Percentiles rank a stretch among this genome's conserved stretches.
Evolutionary conservation across 64 coral and sea anemone genomes (phyloP).

Genomic region (Pachyseris speciosa): DNA sequence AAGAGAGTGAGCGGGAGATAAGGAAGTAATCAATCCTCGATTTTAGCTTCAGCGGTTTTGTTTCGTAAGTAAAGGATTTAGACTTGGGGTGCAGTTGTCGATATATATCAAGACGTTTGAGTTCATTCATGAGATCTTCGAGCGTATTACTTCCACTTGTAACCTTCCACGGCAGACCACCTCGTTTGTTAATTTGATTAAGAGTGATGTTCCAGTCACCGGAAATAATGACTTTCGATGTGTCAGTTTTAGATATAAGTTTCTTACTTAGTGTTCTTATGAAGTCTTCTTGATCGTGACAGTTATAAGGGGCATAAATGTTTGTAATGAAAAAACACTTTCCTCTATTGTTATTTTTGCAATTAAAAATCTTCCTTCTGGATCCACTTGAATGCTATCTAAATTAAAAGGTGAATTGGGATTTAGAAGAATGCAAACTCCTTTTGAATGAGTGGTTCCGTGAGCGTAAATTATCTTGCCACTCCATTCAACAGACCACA

Average conservation of each 20-base stretch:
- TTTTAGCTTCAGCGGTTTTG: not conserved
- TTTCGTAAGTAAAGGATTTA: no score
- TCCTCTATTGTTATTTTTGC: not conserved
- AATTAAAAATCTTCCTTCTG: not conserved
- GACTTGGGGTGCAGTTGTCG: not conserved
- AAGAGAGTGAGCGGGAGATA: no score
- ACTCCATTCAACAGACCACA: not conserved
- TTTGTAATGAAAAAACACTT: not conserved
- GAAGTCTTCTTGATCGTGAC: not conserved
- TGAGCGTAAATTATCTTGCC: not conserved
- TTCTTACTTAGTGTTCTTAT: not conserved
- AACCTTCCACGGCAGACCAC: not conserved
- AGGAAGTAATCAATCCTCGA: conserved; percentile 4
- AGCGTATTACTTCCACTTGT: not conserved
- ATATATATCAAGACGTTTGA: not conserved
- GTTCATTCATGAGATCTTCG: not conserved
- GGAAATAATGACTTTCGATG: not conserved
- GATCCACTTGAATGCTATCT: not conserved
- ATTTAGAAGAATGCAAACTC: not conserved
- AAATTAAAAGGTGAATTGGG: not conserved
- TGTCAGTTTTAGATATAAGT: not conserved
- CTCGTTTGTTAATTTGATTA: not conserved
- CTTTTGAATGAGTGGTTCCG: not conserved
- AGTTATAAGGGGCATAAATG: not conserved
- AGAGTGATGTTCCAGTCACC: not conserved